These are phyloP conservation scores for Spodoptera exigua DNA, from an alignment of 2,888 invertebrate species.

Conservation along the genomic window DNA sequence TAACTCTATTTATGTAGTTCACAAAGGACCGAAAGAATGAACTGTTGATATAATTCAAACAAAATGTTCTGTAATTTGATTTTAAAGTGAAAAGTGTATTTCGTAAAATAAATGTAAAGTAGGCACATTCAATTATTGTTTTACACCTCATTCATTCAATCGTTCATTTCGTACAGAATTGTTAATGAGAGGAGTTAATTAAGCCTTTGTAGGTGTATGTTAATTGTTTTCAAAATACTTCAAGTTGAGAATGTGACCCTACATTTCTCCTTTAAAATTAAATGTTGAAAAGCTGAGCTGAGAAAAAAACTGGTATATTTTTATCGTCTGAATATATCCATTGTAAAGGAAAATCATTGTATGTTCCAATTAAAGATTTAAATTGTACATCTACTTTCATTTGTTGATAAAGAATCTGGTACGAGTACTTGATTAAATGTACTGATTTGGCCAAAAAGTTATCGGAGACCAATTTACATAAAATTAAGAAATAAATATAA, in stretches of 20 bases:
- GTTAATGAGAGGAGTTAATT: not conserved
- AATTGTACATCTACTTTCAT: no score
- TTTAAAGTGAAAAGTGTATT: constrained; percentile 25
- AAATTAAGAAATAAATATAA: no score
- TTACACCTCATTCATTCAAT: constrained; percentile 4
- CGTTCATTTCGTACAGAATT: not conserved
- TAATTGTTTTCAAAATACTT: not conserved
- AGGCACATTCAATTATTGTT: constrained; percentile 7
- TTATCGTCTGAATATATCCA: no score
- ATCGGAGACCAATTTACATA: no score
- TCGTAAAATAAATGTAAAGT: constrained; percentile 11
- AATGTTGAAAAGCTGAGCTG: no score
- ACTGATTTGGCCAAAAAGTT: no score
- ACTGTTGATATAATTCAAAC: constrained; percentile 36
- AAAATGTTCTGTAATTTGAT: constrained; percentile 29
- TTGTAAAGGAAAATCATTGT: no score
- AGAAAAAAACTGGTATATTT: no score
- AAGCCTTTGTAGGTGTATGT: not conserved
- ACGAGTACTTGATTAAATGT: no score
- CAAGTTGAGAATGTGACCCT: not conserved
- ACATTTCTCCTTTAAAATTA: no score
- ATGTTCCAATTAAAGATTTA: no score
- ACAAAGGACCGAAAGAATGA: constrained; percentile 24
- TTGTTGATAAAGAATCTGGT: no score
- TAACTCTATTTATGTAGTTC: constrained; percentile 42